phyloP scores from a whole-genome alignment of 2,797 vertebrate species.

The Pangasius macronema region DNA sequence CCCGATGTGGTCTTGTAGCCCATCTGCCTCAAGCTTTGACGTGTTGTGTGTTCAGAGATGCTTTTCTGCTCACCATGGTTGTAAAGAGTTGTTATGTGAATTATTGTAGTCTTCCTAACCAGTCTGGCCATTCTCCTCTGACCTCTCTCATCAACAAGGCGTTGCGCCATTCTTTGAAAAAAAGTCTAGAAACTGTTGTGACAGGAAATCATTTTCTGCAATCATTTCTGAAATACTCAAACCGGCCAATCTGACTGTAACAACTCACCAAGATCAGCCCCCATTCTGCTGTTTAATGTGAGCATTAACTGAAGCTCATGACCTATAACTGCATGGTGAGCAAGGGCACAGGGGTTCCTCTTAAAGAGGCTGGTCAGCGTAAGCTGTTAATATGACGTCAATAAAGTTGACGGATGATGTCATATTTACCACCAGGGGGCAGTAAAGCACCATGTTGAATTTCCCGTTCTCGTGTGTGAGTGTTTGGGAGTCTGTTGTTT shows the following conservation, averaged over 20 bases:
- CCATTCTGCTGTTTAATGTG: neutral
- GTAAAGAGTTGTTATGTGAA: neutral
- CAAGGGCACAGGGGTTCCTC: neutral
- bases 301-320: neutral
- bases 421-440: constrained; percentile 37
- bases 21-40: neutral
- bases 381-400: neutral
- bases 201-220: neutral
- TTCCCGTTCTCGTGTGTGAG: neutral
- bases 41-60: neutral
- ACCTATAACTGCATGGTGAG: neutral
- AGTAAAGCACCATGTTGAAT: constrained; percentile 7
- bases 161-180: neutral
- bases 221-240: neutral
- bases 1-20: neutral
- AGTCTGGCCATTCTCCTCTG: neutral
- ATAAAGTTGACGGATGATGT: neutral
- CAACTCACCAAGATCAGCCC: neutral
- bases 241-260: neutral
- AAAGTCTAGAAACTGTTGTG: neutral
- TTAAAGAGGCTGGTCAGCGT: neutral
- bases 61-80: neutral
- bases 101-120: neutral
- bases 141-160: neutral
- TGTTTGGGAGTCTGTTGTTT: constrained; percentile 6